Base-by-base conservation (phyloP, 2,888 invertebrate species). In the Orchestes rusci region DNA sequence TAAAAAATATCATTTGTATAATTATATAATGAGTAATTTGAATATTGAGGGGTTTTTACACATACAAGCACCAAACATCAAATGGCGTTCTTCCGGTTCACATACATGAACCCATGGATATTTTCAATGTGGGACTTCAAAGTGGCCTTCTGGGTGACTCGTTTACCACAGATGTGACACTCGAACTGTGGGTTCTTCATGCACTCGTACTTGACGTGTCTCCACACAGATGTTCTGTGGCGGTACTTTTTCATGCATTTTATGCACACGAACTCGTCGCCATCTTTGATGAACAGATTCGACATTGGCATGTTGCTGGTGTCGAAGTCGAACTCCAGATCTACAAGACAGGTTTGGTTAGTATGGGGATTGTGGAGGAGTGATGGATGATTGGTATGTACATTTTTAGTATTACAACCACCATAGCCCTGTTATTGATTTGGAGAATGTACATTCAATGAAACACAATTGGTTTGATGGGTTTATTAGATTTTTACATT, bases 91-190 rank as follows among this genome's bases (percentile, higher is more conserved):
- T n/a, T n/a, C n/a, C n/a, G n/a, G n/a, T n/a, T n/a, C n/a, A n/a
- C n/a, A n/a, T n/a, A n/a, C n/a, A n/a, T n/a, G n/a, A 33, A n/a
- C 7, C 36, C 36, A 33, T 52, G 52, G 1, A 46, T 29, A 35
- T 48, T 43, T 16, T 19, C 17, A 8, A 53, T 29, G 36, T 59
- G 59, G 1, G 38, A 46, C 28, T 51, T 52, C 13, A 58, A 45
- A 39, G 50, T 52, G 23, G 43, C 48, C 45, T 57, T 58, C 30
- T 54, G 55, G 30, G 53, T 55, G 19, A 53, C 52, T 23, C 45
- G 49, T 28, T 52, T 51, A 15, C 28, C 23, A 40, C 57, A 57
- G n/a, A 52, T 18, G 41, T n/a, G 19, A 4, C 29, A 38, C 38
- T 28, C 38, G 31, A 57, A 56, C n/a, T 48, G 43, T 8, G 57